Evolutionary conservation across 2,888 invertebrate species (phyloP).

Genomic region (Cantharis flavilabris): DNA sequence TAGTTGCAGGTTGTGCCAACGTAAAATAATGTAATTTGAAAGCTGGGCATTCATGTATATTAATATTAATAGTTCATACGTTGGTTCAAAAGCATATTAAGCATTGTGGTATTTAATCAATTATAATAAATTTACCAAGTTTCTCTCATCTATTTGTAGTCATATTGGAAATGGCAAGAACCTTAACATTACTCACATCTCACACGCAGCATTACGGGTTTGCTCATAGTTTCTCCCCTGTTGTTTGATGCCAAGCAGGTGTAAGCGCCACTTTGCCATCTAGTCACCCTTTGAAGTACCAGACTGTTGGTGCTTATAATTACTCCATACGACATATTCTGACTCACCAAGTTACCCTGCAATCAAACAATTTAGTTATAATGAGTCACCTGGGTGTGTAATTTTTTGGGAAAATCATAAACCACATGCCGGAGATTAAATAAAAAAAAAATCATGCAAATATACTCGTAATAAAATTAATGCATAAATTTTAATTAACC

Average conservation of each 20-base stretch:
- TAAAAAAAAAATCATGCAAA: background rate
- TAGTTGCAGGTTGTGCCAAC: background rate
- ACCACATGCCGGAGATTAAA: constrained; percentile 1
- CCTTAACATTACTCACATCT: constrained; percentile 70
- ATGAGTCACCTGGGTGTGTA: constrained; percentile 3
- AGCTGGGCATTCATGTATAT: background rate
- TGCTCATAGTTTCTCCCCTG: constrained; percentile 80
- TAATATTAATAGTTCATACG: background rate
- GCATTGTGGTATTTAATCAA: background rate
- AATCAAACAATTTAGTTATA: constrained; percentile 34
- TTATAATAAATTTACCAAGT: background rate
- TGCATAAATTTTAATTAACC: constrained; percentile 9
- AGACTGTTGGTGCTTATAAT: constrained; percentile 88
- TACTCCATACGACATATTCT: constrained; percentile 82
- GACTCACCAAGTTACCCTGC: constrained; percentile 75
- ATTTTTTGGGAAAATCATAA: background rate
- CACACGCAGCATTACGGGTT: constrained; percentile 76
- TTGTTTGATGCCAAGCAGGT: constrained; percentile 83
- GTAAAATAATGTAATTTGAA: background rate
- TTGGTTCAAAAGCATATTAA: background rate
- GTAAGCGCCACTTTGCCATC: constrained; percentile 83
- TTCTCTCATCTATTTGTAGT: background rate
- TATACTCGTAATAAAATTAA: background rate
- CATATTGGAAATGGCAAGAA: background rate
- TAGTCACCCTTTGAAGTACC: constrained; percentile 82